Conservation (phyloP, 2,113 vertebrate genomes). For the Lathamus discolor region DNA sequence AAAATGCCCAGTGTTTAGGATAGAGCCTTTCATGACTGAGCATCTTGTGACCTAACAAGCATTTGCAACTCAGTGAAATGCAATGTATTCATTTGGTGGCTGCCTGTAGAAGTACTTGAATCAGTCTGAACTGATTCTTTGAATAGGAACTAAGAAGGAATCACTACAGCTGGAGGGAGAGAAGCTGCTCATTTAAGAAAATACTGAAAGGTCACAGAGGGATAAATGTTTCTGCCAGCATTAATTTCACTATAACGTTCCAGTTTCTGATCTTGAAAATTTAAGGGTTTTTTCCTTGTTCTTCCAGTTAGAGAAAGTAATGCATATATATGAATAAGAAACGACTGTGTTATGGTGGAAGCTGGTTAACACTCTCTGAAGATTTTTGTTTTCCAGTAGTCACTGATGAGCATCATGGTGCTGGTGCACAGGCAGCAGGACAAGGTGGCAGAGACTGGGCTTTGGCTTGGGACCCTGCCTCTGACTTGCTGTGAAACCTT, state of each 20-base stretch:
- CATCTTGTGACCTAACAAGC: conserved; percentile 15
- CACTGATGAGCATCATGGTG: rapidly evolving
- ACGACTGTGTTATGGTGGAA: neutral
- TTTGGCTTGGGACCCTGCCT: neutral
- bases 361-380: neutral
- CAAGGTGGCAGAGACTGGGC: neutral
- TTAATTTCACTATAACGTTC: neutral
- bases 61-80: conserved; percentile 34
- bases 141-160: neutral
- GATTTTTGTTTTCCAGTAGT: neutral
- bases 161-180: neutral
- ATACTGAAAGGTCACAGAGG: neutral
- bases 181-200: conserved; percentile 21
- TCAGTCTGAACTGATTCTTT: conserved; percentile 22
- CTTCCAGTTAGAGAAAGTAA: neutral
- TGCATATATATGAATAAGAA: neutral
- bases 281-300: neutral
- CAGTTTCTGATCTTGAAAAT: neutral
- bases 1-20: neutral
- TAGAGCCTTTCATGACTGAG: neutral
- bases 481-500: neutral
- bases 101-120: conserved; percentile 10
- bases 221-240: neutral
- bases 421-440: neutral
- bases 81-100: neutral